Base-by-base conservation (phyloP, 2,113 vertebrate genomes). In the Melanocharis versteri region DNA sequence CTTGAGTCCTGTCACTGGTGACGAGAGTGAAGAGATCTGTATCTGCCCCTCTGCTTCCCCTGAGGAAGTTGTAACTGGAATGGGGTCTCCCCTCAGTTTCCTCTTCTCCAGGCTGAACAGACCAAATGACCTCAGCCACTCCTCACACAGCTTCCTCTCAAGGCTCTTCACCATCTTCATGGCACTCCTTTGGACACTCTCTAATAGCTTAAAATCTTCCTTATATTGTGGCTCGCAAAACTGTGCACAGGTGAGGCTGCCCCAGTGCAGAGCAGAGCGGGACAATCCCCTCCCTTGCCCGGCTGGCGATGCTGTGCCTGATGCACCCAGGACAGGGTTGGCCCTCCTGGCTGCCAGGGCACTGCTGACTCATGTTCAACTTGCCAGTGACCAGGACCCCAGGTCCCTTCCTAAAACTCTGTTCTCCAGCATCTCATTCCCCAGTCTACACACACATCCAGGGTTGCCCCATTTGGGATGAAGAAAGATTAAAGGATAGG, bases 291-390 rank as follows among this genome's bases (percentile, higher is more conserved):
- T 71, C 6, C 30, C 24, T 40, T 15, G 13, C 9, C 40, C 0
- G 0, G n/a, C 48, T 71, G 40, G 23, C 0, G 0, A 15, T 80
- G 42, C 30, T 87, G 35, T 54, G 16, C n/a, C 56, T 87, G 40
- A 22, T 71, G 26, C 9, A 0, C 28, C 24, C n/a, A 48, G 75
- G 35, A 15, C 21, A 48, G 0, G 4, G 2, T 1, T 64, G 40
- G 7, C 30, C 9, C 30, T 71, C 9, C 48, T 42, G 75, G 35
- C 26, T 80, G 20, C 26, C 65, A 56, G 35, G 57, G 40, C 65
- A 42, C 21, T 56, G 30, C 40, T 71, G 65, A 0, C n/a, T 79
- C 30, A 4, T 2, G 2, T 12, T 64, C 31, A 62, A 3, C 2
- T 56, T 88, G 7, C 16, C 22, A 42, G 0, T 0, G 3, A 4